Percentiles rank a stretch among this genome's conserved stretches.
These are phyloP conservation scores for Glyphotaelius pellucidus DNA, from an alignment of 2,888 invertebrate species.

Conservation along the genomic window DNA sequence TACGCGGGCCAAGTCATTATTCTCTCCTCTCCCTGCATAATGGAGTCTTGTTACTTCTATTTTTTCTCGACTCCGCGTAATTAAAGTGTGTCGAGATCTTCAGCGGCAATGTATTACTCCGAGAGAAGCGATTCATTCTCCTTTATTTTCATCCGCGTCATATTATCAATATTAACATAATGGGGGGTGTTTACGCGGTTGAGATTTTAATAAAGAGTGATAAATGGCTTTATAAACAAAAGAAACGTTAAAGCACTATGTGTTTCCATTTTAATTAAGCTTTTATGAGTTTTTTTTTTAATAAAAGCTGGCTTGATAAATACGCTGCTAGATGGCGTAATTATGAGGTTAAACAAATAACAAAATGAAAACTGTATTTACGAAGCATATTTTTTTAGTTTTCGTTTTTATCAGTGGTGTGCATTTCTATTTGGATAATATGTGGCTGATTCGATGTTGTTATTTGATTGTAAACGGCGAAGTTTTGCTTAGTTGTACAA, in stretches of 20 bases:
- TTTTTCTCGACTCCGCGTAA: slow-evolving; percentile 46
- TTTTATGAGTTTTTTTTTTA: background rate
- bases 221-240: background rate
- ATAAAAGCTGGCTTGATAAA: background rate
- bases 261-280: background rate
- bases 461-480: too few species aligned
- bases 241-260: background rate
- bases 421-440: too few species aligned
- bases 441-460: too few species aligned
- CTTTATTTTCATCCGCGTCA: slow-evolving; percentile 16
- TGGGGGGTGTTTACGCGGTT: slow-evolving; percentile 3
- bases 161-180: slow-evolving; percentile 46
- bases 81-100: slow-evolving; percentile 34
- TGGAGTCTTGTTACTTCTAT: slow-evolving; percentile 48
- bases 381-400: too few species aligned
- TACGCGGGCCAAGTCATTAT: slow-evolving; percentile 48
- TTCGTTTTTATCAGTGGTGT: too few species aligned
- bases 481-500: too few species aligned
- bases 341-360: background rate
- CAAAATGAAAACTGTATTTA: background rate
- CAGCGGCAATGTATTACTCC: background rate
- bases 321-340: background rate
- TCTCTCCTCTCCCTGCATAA: slow-evolving; percentile 50
- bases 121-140: slow-evolving; percentile 15
- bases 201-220: slow-evolving; percentile 19